Base-by-base conservation (phyloP, 1,140 invertebrate species). In the Brachionus rotundiformis region DNA sequence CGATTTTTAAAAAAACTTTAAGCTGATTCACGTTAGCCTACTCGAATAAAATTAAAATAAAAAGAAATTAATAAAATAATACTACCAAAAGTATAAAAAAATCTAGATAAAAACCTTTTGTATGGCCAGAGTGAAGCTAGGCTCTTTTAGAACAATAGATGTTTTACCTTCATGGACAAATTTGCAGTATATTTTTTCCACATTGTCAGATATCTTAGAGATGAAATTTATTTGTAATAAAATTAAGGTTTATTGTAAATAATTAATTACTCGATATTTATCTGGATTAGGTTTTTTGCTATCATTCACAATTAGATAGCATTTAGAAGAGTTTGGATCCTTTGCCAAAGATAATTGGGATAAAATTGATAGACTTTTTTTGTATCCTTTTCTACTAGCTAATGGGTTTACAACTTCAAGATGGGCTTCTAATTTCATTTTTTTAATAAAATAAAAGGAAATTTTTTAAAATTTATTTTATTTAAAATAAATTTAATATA, bases 1-100 rank as follows among this genome's bases (percentile, higher is more conserved):
- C 76, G 31, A 79, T 79, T 79, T 79, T 79, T 11, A 79, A 36
- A 31, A 79, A 79, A 23, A 63, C 47, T 63, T 63, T 79, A n/a
- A 79, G 29, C 23, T 63, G 76, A 25, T 63, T 79, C n/a, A 59
- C 59, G 41, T 79, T 63, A n/a, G 76, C 76, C 76, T 79, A 59
- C 16, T 63, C 25, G 25, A n/a, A 31, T 29, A 16, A 68, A 68
- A 68, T 36, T 36, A 68, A 36, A 36, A 16, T 19, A 3, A 16
- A 68, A 68, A 68, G 7, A 36, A 68, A 33, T 36, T 68, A 68
- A 33, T 16, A 19, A 39, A 68, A 39, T 33, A n/a, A 68, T 7
- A n/a, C 10, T 44, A 16, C 13, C 23, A 25, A 19, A 2, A 7
- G 16, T 19, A 6, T 16, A 54, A 54, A 54, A 16, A 54, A 54